Evolutionary conservation across 1,140 invertebrate species (phyloP), one percentile per base, ranked within the genome.

Genomic region (Lethocerus indicus): DNA sequence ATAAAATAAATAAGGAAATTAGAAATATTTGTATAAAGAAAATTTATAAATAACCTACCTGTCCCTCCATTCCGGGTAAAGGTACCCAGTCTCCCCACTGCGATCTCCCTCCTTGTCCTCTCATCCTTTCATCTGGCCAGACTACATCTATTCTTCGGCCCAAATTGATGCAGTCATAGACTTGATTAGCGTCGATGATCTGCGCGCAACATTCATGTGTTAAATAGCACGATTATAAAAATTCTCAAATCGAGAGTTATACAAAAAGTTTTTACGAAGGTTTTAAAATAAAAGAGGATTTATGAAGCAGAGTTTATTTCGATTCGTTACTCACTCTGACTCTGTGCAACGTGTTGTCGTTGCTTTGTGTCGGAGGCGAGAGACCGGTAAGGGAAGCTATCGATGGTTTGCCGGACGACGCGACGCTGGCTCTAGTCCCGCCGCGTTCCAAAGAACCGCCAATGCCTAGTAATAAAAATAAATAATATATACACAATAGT

Each of bases 21-120:
- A 32, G 29, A n/a, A 32, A 32, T 32, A 32, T 32, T 9, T 32
- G n/a, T n/a, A 32, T n/a, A 32, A 32, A 32, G 29, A 32, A 36
- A 36, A 36, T 16, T 36, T 36, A 18, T 36, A 16, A 16, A n/a
- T 16, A 40, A 61, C 67, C 63, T 60, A 81, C 80, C 62, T 78
- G 69, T 53, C 90, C 90, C 61, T 90, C 87, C 88, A 93, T 93
- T 1, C 89, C 89, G 36, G 79, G 75, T 52, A 81, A 74, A 0
- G 90, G 90, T 47, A 83, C 71, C 90, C 90, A 95, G 54, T 83
- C 79, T 39, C 81, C 80, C 90, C 90, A 94, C 53, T 75, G 77
- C 41, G 80, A 81, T 49, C 86, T 73, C 0, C 90, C 89, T 1
- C 90, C 90, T 55, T 79, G 74, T 48, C 76, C 74, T 51, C 87